Percentiles rank a stretch among this genome's conserved stretches.
Conservation (phyloP, 2,888 invertebrate genomes). For the Hydroisotoma schaefferi region DNA sequence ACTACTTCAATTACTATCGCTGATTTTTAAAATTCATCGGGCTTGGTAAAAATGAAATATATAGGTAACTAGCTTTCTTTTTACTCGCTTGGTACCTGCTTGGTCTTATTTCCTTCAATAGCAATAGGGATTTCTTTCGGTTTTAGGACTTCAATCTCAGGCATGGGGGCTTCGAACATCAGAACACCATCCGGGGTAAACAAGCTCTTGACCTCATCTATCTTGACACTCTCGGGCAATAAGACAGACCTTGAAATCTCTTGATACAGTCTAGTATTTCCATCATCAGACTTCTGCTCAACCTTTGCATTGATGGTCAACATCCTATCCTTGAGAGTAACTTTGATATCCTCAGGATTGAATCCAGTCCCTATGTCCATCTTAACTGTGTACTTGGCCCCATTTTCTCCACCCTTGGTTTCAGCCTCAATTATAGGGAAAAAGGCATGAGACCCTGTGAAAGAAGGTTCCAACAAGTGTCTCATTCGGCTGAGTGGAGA, state of each 20-base stretch:
- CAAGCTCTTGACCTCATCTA: constrained; percentile 45
- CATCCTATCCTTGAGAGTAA: constrained; percentile 44
- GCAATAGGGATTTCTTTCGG: constrained; percentile 47
- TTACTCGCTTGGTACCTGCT: too few species aligned
- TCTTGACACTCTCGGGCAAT: constrained; percentile 48
- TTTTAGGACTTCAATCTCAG: constrained; percentile 22
- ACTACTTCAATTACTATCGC: too few species aligned
- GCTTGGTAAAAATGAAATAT: neutral
- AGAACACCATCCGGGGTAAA: constrained; percentile 47
- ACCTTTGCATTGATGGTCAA: constrained; percentile 46
- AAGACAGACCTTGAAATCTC: constrained; percentile 47
- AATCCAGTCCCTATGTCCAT: constrained; percentile 45
- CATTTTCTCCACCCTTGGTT: constrained; percentile 16
- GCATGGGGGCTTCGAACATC: constrained; percentile 48
- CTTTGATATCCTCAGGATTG: constrained; percentile 49
- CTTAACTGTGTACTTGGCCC: constrained; percentile 43
- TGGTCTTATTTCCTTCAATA: constrained; percentile 10
- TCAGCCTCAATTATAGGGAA: constrained; percentile 13
- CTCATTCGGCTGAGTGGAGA: neutral
- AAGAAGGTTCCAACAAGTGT: neutral
- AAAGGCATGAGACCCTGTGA: neutral
- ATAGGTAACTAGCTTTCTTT: neutral
- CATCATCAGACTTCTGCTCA: constrained; percentile 46
- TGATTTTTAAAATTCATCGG: too few species aligned
- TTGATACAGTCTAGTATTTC: constrained; percentile 43